Evolutionary conservation across 2,888 invertebrate species (phyloP), one percentile per base, ranked within the genome.

Genomic region (Sclerodermus sp.): DNA sequence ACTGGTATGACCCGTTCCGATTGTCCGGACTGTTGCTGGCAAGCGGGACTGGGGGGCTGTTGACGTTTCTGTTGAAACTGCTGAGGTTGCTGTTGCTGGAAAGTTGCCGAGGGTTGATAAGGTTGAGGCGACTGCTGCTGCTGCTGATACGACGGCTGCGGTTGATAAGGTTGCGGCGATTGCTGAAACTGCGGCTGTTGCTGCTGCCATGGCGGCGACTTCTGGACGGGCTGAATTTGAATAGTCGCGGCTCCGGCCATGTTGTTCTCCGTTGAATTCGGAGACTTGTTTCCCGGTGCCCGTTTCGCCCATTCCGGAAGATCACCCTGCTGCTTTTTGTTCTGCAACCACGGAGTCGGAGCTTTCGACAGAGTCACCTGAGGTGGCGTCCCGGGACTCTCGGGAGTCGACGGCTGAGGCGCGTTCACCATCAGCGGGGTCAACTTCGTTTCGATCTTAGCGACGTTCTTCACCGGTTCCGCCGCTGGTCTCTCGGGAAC

Each of bases 341-440:
- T 76, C 53, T 81, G 80, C 42, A 79, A 70, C 85, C 85, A 86
- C 1, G 85, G 85, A 37, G 82, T 83, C 1, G 85, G 85, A 1
- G 84, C 83, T 67, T 84, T 84, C 47, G 82, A 80, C 40, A 85
- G 66, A 14, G 81, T 80, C 47, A 82, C 77, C 48, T 68, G 78
- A n/a, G 70, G 68, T 45, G 74, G 71, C 2, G 75, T 70, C 14
- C 69, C 64, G 0, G 77, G 76, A 10, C 71, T 69, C n/a, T 71
- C 70, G 1, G 73, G 71, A 4, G 69, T 62, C n/a, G 61, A 65
- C 18, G 68, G 61, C n/a, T 64, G 62, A 5, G 55, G 49, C 10
- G 65, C 49, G 0, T 61, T 49, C 23, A 59, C 45, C 38, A 56
- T 58, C 6, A 47, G 13, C 8, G 70, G 57, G 1, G 52, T 55